Base-by-base conservation (phyloP, 2,888 invertebrate genomes). In the Pollenia angustigena region DNA sequence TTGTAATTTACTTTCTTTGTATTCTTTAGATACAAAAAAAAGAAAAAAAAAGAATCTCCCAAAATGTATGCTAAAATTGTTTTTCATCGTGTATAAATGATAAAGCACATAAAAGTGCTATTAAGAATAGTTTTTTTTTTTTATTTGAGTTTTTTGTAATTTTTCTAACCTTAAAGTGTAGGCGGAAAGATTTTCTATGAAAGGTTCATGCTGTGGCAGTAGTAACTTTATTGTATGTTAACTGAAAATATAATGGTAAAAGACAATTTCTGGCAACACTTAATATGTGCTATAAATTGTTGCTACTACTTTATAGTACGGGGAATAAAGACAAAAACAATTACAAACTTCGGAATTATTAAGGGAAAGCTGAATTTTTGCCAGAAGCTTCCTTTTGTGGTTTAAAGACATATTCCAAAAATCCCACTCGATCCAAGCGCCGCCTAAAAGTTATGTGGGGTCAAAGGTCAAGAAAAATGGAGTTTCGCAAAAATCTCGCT, bases 1-100 rank as follows among this genome's bases (percentile, higher is more conserved):
- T 75, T 64, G 64, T 75, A 83, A 74, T 83, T 75, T 69, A 69
- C 75, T 66, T 78, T 64, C 72, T 66, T 76, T 83, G 56, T 50
- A 50, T 75, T 50, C 52, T 64, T 32, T 32, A 32, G 6, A 32
- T 32, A 32, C 32, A 32, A 32, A 32, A 32, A 32, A 32, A 18
- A 18, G 18, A 32, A 32, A 32, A 32, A 18, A 32, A 32, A 32
- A 54, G 18, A 9, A 62, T 72, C 62, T 52, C 10, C 78, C 32
- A 66, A 71, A 78, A 72, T 71, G 40, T 54, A 62, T 68, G 52
- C 52, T 18, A 60, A 69, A 69, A 46, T 54, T 64, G 4, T 58
- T 32, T 64, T 71, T 44, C 23, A 52, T 62, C 60, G 18, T 48
- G 40, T 16, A 66, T 54, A 58, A 82, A 82, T 68, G 82, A 83